These are phyloP conservation scores for Meta bourneti DNA, from an alignment of 2,888 invertebrate genomes.

Conservation along the genomic window DNA sequence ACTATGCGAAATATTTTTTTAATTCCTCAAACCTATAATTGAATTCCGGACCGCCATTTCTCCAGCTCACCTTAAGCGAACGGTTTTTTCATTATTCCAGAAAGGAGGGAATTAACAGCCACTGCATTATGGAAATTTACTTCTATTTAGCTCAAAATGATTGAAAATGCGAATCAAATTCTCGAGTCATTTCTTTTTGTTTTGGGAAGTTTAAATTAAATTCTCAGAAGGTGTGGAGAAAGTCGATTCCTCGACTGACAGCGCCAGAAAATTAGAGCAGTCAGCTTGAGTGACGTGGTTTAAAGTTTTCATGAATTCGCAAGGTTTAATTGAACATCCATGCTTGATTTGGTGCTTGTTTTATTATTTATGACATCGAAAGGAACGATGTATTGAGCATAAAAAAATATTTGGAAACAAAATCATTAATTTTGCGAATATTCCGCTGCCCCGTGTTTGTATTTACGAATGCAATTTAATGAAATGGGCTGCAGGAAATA, in stretches of 20 bases:
- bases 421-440: too few species aligned
- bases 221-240: neutral
- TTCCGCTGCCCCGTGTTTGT: too few species aligned
- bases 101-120: neutral
- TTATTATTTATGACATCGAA: too few species aligned
- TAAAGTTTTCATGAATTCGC: too few species aligned
- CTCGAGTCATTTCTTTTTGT: neutral
- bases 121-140: slow-evolving; percentile 9
- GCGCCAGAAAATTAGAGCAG: neutral
- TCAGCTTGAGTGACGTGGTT: neutral
- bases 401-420: too few species aligned
- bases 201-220: slow-evolving; percentile 40
- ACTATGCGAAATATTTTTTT: slow-evolving; percentile 13
- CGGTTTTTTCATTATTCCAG: neutral
- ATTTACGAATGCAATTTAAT: too few species aligned
- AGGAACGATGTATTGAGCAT: too few species aligned
- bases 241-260: neutral
- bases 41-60: neutral
- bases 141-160: slow-evolving; percentile 44
- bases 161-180: slow-evolving; percentile 8
- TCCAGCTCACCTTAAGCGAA: neutral
- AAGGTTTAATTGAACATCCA: neutral
- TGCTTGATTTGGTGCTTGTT: neutral
- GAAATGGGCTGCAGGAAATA: too few species aligned
- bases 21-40: slow-evolving; percentile 18